Base-by-base conservation (phyloP, 1,140 invertebrate species). In the Periplaneta americana region DNA sequence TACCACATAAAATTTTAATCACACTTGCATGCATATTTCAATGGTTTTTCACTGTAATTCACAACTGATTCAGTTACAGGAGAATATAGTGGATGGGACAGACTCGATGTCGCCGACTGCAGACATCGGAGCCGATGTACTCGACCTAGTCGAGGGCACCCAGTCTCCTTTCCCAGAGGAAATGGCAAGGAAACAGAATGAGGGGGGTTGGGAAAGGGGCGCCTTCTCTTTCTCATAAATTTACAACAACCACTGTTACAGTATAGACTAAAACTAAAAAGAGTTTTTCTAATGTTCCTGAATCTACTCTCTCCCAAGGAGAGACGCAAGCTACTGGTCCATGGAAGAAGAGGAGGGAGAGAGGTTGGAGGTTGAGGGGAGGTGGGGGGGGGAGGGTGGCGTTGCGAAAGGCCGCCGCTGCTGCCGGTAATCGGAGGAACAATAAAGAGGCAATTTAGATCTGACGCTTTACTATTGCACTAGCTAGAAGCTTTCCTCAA, bases 401-500 rank as follows among this genome's bases (percentile, higher is more conserved):
- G 34, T 36, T 75, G 75, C 75, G 76, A 34, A 34, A 78, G 76
- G 76, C 76, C 34, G 75, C 33, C 33, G 35, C 39, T 48, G 15
- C 39, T 48, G 35, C 34, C 76, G 35, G 76, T 39, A 78, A 78
- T 78, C 76, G 76, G 76, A 78, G 34, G 76, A 36, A 78, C 76
- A 78, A 78, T 78, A 78, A 78, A 37, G 76, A 78, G 76, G 76
- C 76, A 78, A 78, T 78, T 78, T 78, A 78, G 76, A 78, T 78
- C 76, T 39, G 76, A n/a, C 76, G 76, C 36, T 28, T 66, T 66
- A 66, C 28, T 66, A 66, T 66, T 66, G 48, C 48, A n/a, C 48
- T 66, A 66, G 48, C 48, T 66, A 66, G 48, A 66, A 28, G 48
- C 48, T n/a, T 66, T 28, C 48, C 76, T 78, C 76, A 78, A 34